phyloP scores from a whole-genome alignment of 2,797 vertebrate species.

The Leuciscus waleckii region DNA sequence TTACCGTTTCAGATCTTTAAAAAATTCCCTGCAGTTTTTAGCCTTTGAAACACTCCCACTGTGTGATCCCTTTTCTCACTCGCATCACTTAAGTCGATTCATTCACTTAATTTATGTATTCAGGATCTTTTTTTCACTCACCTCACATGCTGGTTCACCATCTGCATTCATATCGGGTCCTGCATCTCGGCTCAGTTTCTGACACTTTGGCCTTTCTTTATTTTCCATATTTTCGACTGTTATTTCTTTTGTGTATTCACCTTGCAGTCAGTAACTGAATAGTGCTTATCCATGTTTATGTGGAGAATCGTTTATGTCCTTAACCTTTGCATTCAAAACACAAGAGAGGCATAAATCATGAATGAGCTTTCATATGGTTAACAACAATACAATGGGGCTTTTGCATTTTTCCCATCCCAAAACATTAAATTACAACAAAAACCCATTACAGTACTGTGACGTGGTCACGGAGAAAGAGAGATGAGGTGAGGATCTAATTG shows the following conservation, averaged over 20 bases:
- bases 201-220: constrained; percentile 14
- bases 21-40: not conserved
- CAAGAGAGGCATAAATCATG: constrained; percentile 17
- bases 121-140: constrained; percentile 13
- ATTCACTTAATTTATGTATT: constrained; percentile 1
- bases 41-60: constrained; percentile 3
- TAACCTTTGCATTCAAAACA: constrained; percentile 30
- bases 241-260: constrained; percentile 8
- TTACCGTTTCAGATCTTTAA: not conserved
- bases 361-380: constrained; percentile 10
- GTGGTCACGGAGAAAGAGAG: not conserved
- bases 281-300: constrained; percentile 16
- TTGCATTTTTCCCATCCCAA: not conserved
- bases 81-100: not conserved
- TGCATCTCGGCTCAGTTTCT: not conserved
- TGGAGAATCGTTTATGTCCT: constrained; percentile 10
- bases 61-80: not conserved
- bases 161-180: constrained; percentile 18
- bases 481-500: not conserved
- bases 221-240: constrained; percentile 14
- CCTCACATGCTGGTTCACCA: not conserved
- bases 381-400: not conserved
- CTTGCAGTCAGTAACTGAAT: not conserved
- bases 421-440: not conserved
- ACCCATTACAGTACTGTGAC: not conserved